Evolutionary conservation across 1,140 invertebrate species (phyloP).

Genomic region (Ooceraea biroi): DNA sequence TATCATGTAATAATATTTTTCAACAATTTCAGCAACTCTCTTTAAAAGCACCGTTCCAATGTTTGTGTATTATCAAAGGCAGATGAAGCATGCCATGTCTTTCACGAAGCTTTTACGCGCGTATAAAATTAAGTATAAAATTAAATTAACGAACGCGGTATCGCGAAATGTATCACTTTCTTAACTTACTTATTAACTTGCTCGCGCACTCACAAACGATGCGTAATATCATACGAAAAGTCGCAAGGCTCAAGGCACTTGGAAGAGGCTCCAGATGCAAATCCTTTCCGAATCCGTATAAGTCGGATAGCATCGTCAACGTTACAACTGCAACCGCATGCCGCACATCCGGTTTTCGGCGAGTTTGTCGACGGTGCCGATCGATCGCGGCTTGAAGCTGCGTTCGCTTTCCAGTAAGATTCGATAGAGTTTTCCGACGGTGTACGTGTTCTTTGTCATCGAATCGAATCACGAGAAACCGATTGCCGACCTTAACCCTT

Average conservation of each 20-base stretch:
- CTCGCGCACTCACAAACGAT: too few relatives aligned
- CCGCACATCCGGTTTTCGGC: conserved; percentile 13
- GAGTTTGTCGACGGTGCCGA: conserved; percentile 25
- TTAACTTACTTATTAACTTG: too few relatives aligned
- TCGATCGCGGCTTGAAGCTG: conserved; percentile 29
- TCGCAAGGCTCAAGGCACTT: not conserved
- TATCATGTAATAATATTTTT: conserved; percentile 42
- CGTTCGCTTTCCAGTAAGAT: conserved; percentile 7
- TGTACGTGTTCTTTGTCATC: conserved; percentile 17
- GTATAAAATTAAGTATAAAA: not conserved
- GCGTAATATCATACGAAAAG: not conserved
- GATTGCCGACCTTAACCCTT: conserved; percentile 52
- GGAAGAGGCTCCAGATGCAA: conserved; percentile 17
- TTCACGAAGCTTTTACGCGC: too few relatives aligned
- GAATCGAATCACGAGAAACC: not conserved
- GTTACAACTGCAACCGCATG: conserved; percentile 15
- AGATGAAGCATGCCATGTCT: not conserved
- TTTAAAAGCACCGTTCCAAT: not conserved
- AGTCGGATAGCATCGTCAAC: not conserved
- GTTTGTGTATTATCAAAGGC: conserved; percentile 3
- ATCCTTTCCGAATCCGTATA: conserved; percentile 27
- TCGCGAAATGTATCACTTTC: too few relatives aligned
- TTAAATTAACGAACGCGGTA: not conserved
- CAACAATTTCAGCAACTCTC: not conserved
- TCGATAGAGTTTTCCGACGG: conserved; percentile 6